phyloP scores from a whole-genome alignment of 2,113 vertebrate genomes.

The Alligator mississippiensis region DNA sequence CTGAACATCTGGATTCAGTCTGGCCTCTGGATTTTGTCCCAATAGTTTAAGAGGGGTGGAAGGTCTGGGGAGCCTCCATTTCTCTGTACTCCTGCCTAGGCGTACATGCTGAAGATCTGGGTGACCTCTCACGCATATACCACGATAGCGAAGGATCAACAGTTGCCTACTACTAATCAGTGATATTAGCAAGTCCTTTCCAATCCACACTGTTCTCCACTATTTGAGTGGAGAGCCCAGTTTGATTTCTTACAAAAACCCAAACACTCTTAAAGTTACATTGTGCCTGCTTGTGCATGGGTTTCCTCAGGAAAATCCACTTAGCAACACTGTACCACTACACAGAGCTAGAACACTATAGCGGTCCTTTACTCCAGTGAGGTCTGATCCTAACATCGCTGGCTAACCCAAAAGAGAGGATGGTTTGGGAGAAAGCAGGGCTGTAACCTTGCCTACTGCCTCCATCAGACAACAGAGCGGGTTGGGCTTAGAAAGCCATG shows the following conservation, averaged over 20 bases:
- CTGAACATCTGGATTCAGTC: too few species aligned
- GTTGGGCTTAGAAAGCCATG: background rate
- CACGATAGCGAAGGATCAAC: too few species aligned
- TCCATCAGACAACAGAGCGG: background rate
- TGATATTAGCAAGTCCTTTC: rapidly evolving
- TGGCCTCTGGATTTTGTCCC: too few species aligned
- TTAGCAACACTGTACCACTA: background rate
- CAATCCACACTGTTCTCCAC: background rate
- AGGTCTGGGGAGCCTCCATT: too few species aligned
- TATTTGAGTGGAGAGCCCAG: background rate
- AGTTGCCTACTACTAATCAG: too few species aligned
- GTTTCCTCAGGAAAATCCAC: background rate
- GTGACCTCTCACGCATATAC: too few species aligned
- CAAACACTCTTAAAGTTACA: background rate
- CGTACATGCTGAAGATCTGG: too few species aligned
- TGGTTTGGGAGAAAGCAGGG: rapidly evolving
- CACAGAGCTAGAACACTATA: rapidly evolving
- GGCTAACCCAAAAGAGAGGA: background rate
- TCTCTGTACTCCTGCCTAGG: too few species aligned
- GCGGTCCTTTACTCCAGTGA: rapidly evolving
- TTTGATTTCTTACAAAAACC: background rate
- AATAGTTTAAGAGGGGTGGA: too few species aligned
- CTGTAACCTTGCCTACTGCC: background rate
- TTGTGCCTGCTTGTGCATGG: background rate
- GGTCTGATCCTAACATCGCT: background rate